Evolutionary conservation across 2,888 invertebrate species (phyloP), one percentile per base, ranked within the genome.

Genomic region (Lasioglossum marginatum): DNA sequence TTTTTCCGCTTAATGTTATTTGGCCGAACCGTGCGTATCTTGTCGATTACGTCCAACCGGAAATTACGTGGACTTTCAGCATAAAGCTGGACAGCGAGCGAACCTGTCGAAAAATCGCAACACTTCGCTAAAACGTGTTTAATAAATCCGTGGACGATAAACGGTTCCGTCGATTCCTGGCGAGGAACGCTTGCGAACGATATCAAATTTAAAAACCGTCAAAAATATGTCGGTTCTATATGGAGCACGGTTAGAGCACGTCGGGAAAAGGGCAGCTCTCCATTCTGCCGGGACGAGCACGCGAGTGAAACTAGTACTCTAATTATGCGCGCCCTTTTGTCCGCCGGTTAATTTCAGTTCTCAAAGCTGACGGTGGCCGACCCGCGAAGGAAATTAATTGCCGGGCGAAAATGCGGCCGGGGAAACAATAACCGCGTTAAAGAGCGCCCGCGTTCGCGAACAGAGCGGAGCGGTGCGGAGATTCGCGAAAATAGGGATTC

Each of bases 351-450:
- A 81, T 77, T 81, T 77, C 80, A 48, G n/a, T 82, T 79, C 34
- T 75, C 79, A 79, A 79, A 79, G 57, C 37, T n/a, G 23, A 27
- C 48, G 71, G 27, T 77, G 37, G 71, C 31, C 27, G 48, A 37
- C 63, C 40, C 75, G 76, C 72, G 79, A 75, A 82, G 76, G 63
- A 76, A 83, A 83, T 76, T 76, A 80, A 83, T 81, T 73, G 79
- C 31, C 31, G 66, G 37, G 34, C 14, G 68, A 52, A 66, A 79
- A 60, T 52, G 71, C 31, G 27, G 10, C 27, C 12, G 27, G 73
- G 37, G 78, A 23, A 76, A 85, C 71, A 82, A 82, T 82, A 85
- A 82, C 57, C 66, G 57, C 66, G 70, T 71, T 74, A 78, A 75
- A 70, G 81, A 48, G 60, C 60, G 57, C 37, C 70, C 0, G 31